These are phyloP conservation scores for Irena cyanogastra DNA, from an alignment of 2,113 vertebrate species.

Conservation along the genomic window DNA sequence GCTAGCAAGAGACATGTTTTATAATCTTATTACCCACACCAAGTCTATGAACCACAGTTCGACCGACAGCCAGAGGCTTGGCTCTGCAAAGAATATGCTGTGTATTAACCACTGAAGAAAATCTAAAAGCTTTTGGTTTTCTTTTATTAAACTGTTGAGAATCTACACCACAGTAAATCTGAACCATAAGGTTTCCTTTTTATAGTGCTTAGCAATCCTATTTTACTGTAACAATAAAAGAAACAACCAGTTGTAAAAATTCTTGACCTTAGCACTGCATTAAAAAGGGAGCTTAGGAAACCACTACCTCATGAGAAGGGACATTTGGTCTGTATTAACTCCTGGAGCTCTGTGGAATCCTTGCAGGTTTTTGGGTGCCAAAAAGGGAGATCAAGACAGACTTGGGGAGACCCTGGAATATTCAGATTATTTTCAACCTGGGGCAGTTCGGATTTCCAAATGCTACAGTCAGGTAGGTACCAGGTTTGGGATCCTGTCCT, in stretches of 20 bases:
- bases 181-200: conserved; percentile 61
- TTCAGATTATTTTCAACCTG: neutral
- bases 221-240: conserved; percentile 67
- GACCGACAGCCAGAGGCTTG: neutral
- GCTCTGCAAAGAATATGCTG: neutral
- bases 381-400: neutral
- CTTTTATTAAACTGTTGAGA: conserved; percentile 66
- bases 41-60: conserved; percentile 34
- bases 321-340: neutral
- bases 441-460: neutral
- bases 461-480: neutral
- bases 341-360: neutral
- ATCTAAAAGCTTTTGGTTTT: conserved; percentile 46
- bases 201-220: conserved; percentile 34
- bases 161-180: conserved; percentile 32
- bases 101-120: conserved; percentile 46
- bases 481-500: neutral
- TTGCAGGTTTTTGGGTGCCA: neutral
- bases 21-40: conserved; percentile 66
- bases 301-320: neutral
- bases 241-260: conserved; percentile 39
- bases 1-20: conserved; percentile 68
- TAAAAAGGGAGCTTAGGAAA: neutral
- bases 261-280: neutral
- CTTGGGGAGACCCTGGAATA: neutral